phyloP scores from a whole-genome alignment of 2,797 vertebrate genomes.

The Choloepus didactylus region DNA sequence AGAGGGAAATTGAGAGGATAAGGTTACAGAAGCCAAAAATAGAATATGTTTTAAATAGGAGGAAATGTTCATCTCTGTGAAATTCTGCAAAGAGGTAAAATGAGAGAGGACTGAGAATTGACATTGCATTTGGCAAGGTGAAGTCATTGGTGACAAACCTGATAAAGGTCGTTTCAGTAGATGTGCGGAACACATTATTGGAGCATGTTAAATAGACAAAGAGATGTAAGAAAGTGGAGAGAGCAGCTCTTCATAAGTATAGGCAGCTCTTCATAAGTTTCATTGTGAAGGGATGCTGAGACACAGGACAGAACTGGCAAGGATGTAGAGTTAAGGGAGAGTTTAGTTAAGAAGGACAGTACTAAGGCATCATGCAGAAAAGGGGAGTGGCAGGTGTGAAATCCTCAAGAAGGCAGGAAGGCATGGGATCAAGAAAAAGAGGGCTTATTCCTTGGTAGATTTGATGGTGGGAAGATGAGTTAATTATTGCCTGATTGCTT shows the following conservation, averaged over 20 bases:
- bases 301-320: neutral
- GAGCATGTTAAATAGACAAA: neutral
- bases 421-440: neutral
- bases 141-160: neutral
- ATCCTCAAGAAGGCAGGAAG: neutral
- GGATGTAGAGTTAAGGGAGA: neutral
- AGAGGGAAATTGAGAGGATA: neutral
- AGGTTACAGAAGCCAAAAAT: neutral
- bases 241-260: neutral
- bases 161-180: neutral
- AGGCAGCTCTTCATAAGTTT: neutral
- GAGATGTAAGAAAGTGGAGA: neutral
- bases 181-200: neutral
- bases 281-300: neutral
- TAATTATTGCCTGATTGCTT: neutral
- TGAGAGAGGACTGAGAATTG: neutral
- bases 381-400: neutral
- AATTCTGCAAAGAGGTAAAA: neutral
- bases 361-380: neutral
- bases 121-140: neutral
- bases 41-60: conserved; percentile 32
- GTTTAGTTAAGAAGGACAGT: neutral
- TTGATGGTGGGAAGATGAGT: neutral
- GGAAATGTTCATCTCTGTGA: neutral
- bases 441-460: neutral